Percentiles rank a stretch among this genome's conserved stretches.
These are phyloP conservation scores for Bombus consobrinus DNA, from an alignment of 1,140 invertebrate genomes.

Conservation along the genomic window DNA sequence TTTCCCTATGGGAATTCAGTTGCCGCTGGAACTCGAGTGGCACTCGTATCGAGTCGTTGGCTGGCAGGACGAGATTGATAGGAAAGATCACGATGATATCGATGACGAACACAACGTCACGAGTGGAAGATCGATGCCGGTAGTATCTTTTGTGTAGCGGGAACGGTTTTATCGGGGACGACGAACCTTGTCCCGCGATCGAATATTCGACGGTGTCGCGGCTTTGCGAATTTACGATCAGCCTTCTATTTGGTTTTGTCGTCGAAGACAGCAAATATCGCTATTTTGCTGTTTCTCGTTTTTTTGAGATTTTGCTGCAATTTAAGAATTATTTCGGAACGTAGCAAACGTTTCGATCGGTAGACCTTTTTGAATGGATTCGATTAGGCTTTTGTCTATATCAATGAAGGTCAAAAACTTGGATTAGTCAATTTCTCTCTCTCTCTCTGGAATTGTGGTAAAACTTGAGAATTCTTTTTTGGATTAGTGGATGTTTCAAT, in stretches of 20 bases:
- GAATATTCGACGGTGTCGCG: constrained; percentile 5
- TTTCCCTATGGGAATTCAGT: constrained; percentile 2
- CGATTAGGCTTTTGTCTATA: background rate
- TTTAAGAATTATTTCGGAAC: too few species aligned
- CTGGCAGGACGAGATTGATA: constrained; percentile 35
- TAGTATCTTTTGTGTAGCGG: constrained; percentile 14
- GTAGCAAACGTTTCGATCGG: too few species aligned
- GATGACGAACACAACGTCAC: constrained; percentile 8
- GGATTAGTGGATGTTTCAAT: background rate
- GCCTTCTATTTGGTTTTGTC: too few species aligned
- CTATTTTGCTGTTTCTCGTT: too few species aligned
- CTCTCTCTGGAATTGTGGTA: background rate
- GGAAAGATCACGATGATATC: constrained; percentile 43
- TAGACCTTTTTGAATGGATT: background rate
- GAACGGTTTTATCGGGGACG: constrained; percentile 39
- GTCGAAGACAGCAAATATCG: background rate
- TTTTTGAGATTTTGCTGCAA: too few species aligned
- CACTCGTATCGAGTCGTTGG: constrained; percentile 40
- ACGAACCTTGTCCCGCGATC: background rate
- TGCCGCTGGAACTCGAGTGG: constrained; percentile 30
- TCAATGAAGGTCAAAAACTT: background rate
- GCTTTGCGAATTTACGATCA: constrained; percentile 20
- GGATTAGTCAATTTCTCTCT: background rate
- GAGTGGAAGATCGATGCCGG: constrained; percentile 23
- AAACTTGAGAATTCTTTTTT: background rate